Conservation (phyloP, 2,113 vertebrate species). For the Scolopax mira region DNA sequence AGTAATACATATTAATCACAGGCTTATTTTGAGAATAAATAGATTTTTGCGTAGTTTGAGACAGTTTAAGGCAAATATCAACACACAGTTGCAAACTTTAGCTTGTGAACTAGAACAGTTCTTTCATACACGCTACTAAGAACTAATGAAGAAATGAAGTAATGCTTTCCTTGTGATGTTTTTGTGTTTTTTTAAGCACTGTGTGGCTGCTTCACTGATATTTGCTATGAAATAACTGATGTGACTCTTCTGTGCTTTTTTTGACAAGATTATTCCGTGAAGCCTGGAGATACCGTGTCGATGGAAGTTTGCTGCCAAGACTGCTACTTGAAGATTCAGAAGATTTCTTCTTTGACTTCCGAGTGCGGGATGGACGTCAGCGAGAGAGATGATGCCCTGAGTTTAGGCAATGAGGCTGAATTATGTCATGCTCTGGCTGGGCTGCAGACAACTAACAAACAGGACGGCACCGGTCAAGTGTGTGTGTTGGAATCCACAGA, state of each 20-base stretch:
- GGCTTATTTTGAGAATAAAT: background rate
- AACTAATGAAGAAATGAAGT: background rate
- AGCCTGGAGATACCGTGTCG: constrained; percentile 77
- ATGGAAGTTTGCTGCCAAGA: constrained; percentile 91
- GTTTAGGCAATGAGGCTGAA: constrained; percentile 82
- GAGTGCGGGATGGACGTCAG: constrained; percentile 67
- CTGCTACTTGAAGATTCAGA: constrained; percentile 87
- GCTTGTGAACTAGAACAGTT: background rate
- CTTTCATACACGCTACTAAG: background rate
- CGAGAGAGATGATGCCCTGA: background rate
- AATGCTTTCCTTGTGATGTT: too few species aligned
- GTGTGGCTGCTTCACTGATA: background rate
- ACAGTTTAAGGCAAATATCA: background rate
- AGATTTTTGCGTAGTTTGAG: background rate
- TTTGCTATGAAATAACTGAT: background rate
- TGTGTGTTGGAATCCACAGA: constrained; percentile 89
- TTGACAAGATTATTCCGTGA: constrained; percentile 81
- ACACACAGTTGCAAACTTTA: fast-evolving
- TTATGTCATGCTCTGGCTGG: constrained; percentile 89
- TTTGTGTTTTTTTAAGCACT: background rate
- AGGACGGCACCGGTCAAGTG: constrained; percentile 40
- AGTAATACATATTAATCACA: background rate
- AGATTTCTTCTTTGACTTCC: constrained; percentile 70
- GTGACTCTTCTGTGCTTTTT: background rate
- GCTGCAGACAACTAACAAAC: constrained; percentile 81